A percentile compares a stretch with the other conserved stretches of the same genome.
Evolutionary conservation across 2,113 vertebrate genomes (phyloP).

Genomic region (Passer montanus): DNA sequence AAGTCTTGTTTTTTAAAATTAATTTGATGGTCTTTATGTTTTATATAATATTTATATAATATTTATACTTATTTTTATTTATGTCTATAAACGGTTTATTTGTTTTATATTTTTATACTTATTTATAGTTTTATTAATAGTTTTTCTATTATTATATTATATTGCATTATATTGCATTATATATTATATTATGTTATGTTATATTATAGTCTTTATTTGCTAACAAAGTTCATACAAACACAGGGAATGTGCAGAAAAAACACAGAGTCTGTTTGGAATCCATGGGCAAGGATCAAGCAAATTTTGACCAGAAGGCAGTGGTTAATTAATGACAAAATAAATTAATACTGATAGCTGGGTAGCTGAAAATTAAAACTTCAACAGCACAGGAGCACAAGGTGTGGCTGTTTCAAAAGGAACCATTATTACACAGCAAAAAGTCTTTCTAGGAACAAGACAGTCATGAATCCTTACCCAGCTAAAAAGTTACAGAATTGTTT

Average conservation of each 20-base stretch:
- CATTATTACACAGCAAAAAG: neutral
- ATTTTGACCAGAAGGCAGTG: neutral
- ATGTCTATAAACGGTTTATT: neutral
- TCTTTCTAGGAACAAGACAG: neutral
- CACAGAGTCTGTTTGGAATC: neutral
- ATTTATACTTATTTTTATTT: too few species aligned
- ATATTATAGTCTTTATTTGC: neutral
- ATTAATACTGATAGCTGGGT: neutral
- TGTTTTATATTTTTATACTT: too few species aligned
- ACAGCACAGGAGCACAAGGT: neutral
- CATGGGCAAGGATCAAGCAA: neutral
- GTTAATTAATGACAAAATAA: neutral
- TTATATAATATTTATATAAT: neutral
- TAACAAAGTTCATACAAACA: neutral
- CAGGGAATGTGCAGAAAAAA: neutral
- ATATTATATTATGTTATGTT: too few species aligned
- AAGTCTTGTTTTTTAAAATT: neutral
- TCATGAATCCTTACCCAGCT: neutral
- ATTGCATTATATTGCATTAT: too few species aligned
- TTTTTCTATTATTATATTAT: too few species aligned
- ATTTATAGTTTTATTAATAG: too few species aligned
- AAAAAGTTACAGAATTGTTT: neutral
- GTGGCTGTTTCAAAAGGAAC: neutral
- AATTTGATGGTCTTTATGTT: neutral
- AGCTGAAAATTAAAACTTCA: neutral